Evolutionary conservation across 2,797 vertebrate genomes (phyloP).

Genomic region (Miichthys miiuy): DNA sequence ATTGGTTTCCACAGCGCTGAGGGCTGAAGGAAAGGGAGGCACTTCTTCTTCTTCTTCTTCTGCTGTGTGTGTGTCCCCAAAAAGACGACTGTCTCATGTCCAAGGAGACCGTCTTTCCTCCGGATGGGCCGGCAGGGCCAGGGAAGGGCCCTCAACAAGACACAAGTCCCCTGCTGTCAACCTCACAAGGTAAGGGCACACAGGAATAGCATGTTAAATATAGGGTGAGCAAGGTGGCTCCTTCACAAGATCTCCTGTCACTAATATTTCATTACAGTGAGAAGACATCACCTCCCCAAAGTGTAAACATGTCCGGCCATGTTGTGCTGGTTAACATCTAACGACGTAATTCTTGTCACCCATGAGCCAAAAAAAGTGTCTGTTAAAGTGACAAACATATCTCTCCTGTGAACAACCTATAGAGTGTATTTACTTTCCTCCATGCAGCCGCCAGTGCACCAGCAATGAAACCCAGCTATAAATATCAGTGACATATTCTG

Average conservation of each 20-base stretch:
- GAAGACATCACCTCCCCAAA: not conserved
- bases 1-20: conserved; percentile 72
- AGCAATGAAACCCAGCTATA: conserved; percentile 39
- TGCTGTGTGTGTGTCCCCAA: conserved; percentile 54
- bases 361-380: not conserved
- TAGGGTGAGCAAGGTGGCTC: conserved; percentile 1
- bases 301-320: not conserved
- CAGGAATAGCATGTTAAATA: not conserved
- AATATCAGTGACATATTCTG: conserved; percentile 43
- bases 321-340: not conserved
- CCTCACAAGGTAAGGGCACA: conserved; percentile 75
- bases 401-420: conserved; percentile 16
- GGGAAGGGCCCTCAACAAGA: conserved; percentile 82
- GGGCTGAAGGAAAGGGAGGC: conserved; percentile 74
- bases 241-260: not conserved
- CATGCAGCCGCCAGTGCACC: not conserved
- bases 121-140: conserved; percentile 90
- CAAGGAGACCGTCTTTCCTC: conserved; percentile 87
- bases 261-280: not conserved
- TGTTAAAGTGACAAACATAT: not conserved
- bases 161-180: conserved; percentile 73
- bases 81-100: conserved; percentile 93
- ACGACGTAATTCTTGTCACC: not conserved
- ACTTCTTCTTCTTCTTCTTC: conserved; percentile 54
- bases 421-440: not conserved